A percentile compares a stretch with the other conserved stretches of the same genome.
Evolutionary conservation across 2,113 vertebrate species (phyloP).

Genomic region (Cardinalis cardinalis): DNA sequence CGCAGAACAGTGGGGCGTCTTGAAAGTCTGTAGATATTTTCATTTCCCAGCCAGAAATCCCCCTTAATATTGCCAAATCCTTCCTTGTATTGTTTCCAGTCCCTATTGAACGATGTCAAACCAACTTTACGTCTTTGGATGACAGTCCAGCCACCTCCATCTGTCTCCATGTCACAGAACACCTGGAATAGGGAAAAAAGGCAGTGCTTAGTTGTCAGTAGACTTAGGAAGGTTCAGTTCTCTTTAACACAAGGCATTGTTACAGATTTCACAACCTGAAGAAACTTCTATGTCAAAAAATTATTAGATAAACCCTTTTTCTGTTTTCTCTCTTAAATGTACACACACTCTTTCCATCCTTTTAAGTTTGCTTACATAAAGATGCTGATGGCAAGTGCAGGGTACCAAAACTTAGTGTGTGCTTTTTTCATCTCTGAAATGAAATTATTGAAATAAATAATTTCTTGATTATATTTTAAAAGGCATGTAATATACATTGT

Average conservation of each 20-base stretch:
- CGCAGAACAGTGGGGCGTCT: conserved; percentile 86
- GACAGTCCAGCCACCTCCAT: conserved; percentile 92
- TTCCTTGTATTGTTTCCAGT: conserved; percentile 92
- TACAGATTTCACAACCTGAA: background rate
- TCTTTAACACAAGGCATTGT: background rate
- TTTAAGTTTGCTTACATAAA: background rate
- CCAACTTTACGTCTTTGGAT: conserved; percentile 94
- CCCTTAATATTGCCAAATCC: conserved; percentile 92
- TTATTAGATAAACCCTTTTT: background rate
- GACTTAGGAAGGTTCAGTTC: background rate
- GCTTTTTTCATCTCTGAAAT: background rate
- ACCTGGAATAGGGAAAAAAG: conserved; percentile 70
- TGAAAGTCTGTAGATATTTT: conserved; percentile 90
- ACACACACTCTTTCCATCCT: background rate
- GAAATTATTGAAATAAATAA: too few species aligned
- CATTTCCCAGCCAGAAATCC: conserved; percentile 97
- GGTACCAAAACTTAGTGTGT: background rate
- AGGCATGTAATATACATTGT: background rate
- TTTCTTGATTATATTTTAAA: background rate
- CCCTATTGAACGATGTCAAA: conserved; percentile 86
- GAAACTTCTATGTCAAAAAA: background rate
- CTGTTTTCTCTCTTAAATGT: background rate
- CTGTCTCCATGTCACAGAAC: conserved; percentile 93
- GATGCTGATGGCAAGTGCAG: background rate
- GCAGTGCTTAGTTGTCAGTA: background rate